Percentiles rank a stretch among this genome's conserved stretches.
phyloP scores from a whole-genome alignment of 2,888 invertebrate genomes.

The Phaedon cochleariae region DNA sequence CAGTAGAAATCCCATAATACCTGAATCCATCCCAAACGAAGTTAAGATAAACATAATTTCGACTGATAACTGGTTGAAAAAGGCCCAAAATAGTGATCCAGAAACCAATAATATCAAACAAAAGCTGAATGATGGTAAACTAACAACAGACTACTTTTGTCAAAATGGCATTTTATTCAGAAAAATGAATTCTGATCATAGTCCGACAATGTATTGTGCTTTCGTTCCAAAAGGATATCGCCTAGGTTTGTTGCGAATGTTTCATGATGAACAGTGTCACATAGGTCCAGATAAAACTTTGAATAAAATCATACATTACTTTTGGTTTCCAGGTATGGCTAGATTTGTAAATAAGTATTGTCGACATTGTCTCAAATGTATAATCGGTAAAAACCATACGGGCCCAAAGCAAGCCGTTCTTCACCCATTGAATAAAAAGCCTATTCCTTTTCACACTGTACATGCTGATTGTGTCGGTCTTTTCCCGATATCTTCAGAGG shows the following conservation, averaged over 20 bases:
- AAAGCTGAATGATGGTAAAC: conserved; percentile 17
- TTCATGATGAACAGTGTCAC: conserved; percentile 8
- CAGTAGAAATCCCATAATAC: conserved; percentile 14
- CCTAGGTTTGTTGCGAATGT: conserved; percentile 18
- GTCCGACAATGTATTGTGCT: conserved; percentile 23
- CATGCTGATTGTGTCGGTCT: too few relatives aligned
- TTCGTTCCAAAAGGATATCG: conserved; percentile 34
- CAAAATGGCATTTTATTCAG: conserved; percentile 25
- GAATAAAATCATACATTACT: conserved; percentile 16
- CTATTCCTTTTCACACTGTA: too few relatives aligned
- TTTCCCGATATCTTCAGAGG: not conserved
- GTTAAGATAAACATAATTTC: conserved; percentile 1
- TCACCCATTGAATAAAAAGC: too few relatives aligned
- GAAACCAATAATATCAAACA: conserved; percentile 20
- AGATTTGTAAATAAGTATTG: not conserved
- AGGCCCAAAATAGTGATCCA: conserved; percentile 14
- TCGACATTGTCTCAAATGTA: too few relatives aligned
- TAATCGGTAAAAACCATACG: not conserved
- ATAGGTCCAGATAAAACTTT: conserved; percentile 29
- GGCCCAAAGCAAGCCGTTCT: too few relatives aligned
- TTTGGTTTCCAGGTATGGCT: conserved; percentile 28
- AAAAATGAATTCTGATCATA: conserved; percentile 24
- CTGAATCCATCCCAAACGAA: too few relatives aligned
- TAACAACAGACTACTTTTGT: conserved; percentile 7
- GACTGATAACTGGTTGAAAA: conserved; percentile 24